Percentiles rank a stretch among this genome's conserved stretches.
Evolutionary conservation across 2,797 vertebrate genomes (phyloP).

Genomic region (Malurus leucopterus): DNA sequence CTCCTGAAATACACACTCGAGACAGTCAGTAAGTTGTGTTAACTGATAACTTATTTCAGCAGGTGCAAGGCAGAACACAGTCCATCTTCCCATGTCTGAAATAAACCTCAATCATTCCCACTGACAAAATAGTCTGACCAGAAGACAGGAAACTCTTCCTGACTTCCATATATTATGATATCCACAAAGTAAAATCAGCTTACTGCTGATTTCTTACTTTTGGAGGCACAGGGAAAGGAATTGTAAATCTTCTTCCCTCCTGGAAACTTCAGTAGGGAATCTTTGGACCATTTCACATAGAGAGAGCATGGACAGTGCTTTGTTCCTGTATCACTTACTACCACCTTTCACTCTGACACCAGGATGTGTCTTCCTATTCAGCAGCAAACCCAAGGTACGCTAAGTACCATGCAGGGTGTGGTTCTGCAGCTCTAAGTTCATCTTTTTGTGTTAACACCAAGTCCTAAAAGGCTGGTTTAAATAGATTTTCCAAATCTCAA

Average conservation of each 20-base stretch:
- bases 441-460: not conserved
- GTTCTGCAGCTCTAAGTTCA: not conserved
- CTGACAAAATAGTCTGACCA: not conserved
- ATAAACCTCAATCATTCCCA: not conserved
- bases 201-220: not conserved
- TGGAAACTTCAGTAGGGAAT: not conserved
- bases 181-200: not conserved
- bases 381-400: not conserved
- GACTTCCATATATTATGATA: not conserved
- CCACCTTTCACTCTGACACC: not conserved
- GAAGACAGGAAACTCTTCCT: not conserved
- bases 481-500: not conserved
- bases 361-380: not conserved
- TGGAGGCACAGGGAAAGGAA: not conserved
- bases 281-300: not conserved
- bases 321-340: not conserved
- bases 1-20: not conserved
- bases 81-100: not conserved
- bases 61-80: not conserved
- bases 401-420: accelerated
- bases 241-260: not conserved
- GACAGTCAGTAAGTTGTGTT: not conserved
- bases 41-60: not conserved
- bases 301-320: not conserved
- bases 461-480: not conserved